Evolutionary conservation across 2,888 invertebrate genomes (phyloP).

Genomic region (Entomobrya proxima): DNA sequence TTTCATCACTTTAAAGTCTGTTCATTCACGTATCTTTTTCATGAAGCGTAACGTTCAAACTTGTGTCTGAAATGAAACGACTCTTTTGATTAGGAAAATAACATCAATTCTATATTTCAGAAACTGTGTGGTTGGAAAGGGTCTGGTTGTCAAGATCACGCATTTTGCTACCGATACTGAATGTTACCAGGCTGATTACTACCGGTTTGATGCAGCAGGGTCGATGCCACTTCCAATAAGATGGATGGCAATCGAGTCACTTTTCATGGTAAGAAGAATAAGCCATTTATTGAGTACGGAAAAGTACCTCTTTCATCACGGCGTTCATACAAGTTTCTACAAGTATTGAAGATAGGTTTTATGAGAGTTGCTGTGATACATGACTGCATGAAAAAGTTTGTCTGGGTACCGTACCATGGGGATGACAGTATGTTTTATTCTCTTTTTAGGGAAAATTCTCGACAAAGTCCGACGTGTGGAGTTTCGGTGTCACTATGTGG

Average conservation of each 20-base stretch:
- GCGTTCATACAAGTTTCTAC: background rate
- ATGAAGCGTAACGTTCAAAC: background rate
- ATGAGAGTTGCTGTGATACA: background rate
- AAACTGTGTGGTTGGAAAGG: slow-evolving; percentile 90
- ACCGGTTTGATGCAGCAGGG: slow-evolving; percentile 88
- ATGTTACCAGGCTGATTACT: slow-evolving; percentile 87
- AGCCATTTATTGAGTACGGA: background rate
- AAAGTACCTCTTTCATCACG: background rate
- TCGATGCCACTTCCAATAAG: slow-evolving; percentile 89
- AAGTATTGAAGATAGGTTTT: background rate
- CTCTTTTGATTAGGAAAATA: slow-evolving; percentile 51
- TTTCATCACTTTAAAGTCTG: slow-evolving; percentile 18
- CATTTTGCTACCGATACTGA: slow-evolving; percentile 92
- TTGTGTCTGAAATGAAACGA: slow-evolving; percentile 61
- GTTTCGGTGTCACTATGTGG: slow-evolving; percentile 92
- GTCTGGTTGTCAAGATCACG: slow-evolving; percentile 88
- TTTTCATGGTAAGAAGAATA: slow-evolving; percentile 82
- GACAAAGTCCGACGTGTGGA: slow-evolving; percentile 93
- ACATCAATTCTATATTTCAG: slow-evolving; percentile 78
- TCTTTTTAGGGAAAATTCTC: slow-evolving; percentile 87
- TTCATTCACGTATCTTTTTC: slow-evolving; percentile 42
- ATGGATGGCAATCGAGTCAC: slow-evolving; percentile 94
- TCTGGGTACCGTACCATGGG: background rate
- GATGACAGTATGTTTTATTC: slow-evolving; percentile 42
- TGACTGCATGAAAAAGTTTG: background rate